Percentiles rank a stretch among this genome's conserved stretches.
These are phyloP conservation scores for Rhabditoides inermis DNA, from an alignment of 2,888 invertebrate species.

Conservation along the genomic window DNA sequence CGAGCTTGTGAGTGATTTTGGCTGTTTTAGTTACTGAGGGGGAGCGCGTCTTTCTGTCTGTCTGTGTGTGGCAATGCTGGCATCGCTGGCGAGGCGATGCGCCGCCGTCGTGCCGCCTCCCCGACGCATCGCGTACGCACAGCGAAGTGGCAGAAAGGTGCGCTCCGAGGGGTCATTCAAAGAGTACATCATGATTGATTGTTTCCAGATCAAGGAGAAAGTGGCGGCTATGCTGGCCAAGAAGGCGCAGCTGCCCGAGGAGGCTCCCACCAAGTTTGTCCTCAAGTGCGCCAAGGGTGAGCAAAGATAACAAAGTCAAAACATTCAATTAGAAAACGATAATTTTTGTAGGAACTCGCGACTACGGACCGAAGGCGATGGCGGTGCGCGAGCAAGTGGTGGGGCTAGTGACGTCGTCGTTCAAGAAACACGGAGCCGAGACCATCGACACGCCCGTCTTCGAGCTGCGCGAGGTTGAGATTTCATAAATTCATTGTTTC, in stretches of 20 bases:
- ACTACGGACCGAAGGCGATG: slow-evolving; percentile 91
- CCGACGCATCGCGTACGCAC: slow-evolving; percentile 27
- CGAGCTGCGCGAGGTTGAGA: slow-evolving; percentile 38
- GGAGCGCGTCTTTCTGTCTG: not conserved
- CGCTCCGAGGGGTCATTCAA: not conserved
- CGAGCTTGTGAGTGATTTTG: slow-evolving; percentile 14
- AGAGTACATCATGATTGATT: not conserved
- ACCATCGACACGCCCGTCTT: slow-evolving; percentile 69
- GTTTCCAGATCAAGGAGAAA: slow-evolving; percentile 71
- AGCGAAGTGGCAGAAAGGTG: slow-evolving; percentile 44
- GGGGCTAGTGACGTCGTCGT: slow-evolving; percentile 75
- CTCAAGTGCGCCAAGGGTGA: slow-evolving; percentile 48
- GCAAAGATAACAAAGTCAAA: not conserved
- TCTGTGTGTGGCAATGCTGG: slow-evolving; percentile 8
- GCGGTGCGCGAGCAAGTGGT: slow-evolving; percentile 66
- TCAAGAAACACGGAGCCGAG: slow-evolving; percentile 92
- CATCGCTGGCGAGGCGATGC: slow-evolving; percentile 10
- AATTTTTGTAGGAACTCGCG: slow-evolving; percentile 65
- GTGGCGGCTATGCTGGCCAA: slow-evolving; percentile 72
- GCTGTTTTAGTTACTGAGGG: not conserved
- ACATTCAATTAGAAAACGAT: slow-evolving; percentile 1
- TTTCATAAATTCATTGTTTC: not conserved
- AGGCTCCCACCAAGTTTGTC: slow-evolving; percentile 31
- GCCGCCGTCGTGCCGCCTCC: slow-evolving; percentile 6
- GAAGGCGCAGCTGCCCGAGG: slow-evolving; percentile 65